Percentiles rank a stretch among this genome's conserved stretches.
Evolutionary conservation across 2,888 invertebrate species (phyloP).

Genomic region (Caenorhabditis panamensis): DNA sequence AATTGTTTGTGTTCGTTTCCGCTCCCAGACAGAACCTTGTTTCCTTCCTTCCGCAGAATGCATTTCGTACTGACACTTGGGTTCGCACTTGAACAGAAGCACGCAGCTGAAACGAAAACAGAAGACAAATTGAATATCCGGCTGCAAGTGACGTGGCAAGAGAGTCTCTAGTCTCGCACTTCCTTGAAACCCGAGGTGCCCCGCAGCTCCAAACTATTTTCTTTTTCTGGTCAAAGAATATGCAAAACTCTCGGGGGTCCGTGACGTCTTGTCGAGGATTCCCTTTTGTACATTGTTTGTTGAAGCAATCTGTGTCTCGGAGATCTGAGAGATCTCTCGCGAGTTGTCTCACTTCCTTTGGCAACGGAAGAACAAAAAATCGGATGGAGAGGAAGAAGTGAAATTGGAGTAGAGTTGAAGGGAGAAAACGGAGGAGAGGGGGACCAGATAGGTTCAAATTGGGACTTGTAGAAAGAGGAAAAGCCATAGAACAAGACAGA

Average conservation of each 20-base stretch:
- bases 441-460: not conserved
- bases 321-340: not conserved
- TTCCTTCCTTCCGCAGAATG: too few relatives aligned
- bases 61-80: too few relatives aligned
- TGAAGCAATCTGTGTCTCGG: conserved; percentile 6
- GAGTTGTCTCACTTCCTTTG: not conserved
- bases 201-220: not conserved
- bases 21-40: too few relatives aligned
- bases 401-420: not conserved
- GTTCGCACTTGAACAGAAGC: not conserved
- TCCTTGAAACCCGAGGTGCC: conserved; percentile 6
- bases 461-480: not conserved
- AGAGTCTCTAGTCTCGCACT: not conserved
- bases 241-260: conserved; percentile 43
- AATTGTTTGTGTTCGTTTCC: too few relatives aligned
- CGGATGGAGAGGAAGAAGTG: not conserved
- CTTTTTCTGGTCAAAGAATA: conserved; percentile 48
- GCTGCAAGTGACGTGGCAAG: conserved; percentile 4
- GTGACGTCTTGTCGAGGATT: conserved; percentile 30
- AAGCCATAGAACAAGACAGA: not conserved
- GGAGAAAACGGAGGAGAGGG: not conserved
- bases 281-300: conserved; percentile 10
- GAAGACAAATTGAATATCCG: not conserved
- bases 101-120: not conserved
- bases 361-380: not conserved